A percentile compares a stretch with the other conserved stretches of the same genome.
These are phyloP conservation scores for Hydrozoanthus gracilis DNA, from an alignment of 92 coral and sea anemone genomes.

Conservation along the genomic window DNA sequence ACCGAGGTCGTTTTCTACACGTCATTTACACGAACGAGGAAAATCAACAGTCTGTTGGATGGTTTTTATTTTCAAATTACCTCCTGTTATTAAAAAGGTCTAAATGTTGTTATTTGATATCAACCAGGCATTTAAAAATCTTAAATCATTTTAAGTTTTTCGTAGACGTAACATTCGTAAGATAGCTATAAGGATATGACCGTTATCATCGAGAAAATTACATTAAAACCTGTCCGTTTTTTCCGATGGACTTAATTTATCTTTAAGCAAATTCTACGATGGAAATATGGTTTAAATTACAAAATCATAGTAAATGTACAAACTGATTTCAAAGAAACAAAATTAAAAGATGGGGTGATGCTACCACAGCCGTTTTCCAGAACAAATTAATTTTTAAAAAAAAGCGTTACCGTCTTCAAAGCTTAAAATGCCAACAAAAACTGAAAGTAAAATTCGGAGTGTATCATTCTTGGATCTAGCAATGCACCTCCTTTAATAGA, in stretches of 20 bases:
- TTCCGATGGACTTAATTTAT: no score
- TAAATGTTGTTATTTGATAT: background rate
- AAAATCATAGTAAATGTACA: background rate
- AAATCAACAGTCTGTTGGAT: no score
- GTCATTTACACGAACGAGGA: no score
- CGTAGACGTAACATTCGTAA: background rate
- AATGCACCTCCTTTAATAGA: background rate
- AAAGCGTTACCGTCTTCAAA: background rate
- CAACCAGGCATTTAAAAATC: background rate
- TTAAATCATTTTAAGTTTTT: background rate
- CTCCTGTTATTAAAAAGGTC: background rate
- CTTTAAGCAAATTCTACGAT: background rate
- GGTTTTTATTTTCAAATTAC: slow-evolving; percentile 3
- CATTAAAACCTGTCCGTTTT: background rate
- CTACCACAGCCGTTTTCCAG: background rate
- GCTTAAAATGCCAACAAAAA: background rate
- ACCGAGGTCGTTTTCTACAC: no score
- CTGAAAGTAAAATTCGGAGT: background rate
- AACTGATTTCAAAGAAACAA: background rate
- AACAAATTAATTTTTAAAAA: background rate
- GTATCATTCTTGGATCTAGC: background rate
- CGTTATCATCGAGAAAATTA: background rate
- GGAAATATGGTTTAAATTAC: background rate
- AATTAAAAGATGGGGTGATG: background rate
- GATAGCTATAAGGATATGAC: background rate